These are phyloP conservation scores for Emmelina monodactyla DNA, from an alignment of 2,888 invertebrate genomes.

Conservation along the genomic window DNA sequence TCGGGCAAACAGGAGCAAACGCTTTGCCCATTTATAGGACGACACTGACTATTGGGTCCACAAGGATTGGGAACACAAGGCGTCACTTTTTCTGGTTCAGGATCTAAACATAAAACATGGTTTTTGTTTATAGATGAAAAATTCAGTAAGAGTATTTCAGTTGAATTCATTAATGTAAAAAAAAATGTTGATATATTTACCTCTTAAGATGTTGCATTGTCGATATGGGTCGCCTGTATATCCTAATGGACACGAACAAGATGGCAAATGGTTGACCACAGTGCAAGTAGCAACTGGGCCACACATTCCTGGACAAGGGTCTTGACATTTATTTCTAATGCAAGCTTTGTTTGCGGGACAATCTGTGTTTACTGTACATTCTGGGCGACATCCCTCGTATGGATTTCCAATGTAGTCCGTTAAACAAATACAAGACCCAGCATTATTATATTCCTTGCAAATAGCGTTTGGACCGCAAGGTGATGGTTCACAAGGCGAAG, in stretches of 20 bases:
- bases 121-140: neutral
- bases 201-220: conserved; percentile 56
- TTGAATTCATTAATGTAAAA: neutral
- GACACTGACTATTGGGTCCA: conserved; percentile 78
- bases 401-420: conserved; percentile 80
- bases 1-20: conserved; percentile 78
- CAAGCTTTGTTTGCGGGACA: conserved; percentile 76
- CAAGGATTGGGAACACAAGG: conserved; percentile 78
- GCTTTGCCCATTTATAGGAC: conserved; percentile 73
- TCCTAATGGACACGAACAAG: conserved; percentile 71
- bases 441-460: conserved; percentile 66
- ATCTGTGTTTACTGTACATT: conserved; percentile 76
- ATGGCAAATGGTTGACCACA: conserved; percentile 74
- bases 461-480: conserved; percentile 71
- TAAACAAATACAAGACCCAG: conserved; percentile 74
- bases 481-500: conserved; percentile 67
- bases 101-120: conserved; percentile 25
- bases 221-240: conserved; percentile 79
- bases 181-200: conserved; percentile 20
- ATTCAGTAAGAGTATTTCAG: neutral
- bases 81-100: conserved; percentile 39
- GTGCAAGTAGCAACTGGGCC: conserved; percentile 75
- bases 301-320: conserved; percentile 82
- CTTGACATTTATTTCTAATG: conserved; percentile 75
- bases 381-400: conserved; percentile 79